Evolutionary conservation across 2,888 invertebrate genomes (phyloP), one percentile per base, ranked within the genome.

Genomic region (Druceiella hillmani): DNA sequence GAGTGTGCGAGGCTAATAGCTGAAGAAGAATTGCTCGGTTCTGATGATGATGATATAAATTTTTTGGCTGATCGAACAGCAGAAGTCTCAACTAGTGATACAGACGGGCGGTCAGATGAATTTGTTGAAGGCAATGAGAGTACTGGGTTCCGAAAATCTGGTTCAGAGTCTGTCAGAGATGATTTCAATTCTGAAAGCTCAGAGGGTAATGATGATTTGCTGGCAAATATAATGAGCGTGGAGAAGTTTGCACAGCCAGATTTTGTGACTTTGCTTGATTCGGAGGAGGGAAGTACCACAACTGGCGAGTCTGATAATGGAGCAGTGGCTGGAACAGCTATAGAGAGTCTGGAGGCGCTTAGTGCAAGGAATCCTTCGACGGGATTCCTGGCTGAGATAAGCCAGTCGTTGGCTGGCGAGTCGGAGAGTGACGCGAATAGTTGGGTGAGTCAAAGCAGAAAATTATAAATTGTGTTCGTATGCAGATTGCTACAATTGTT

Each of bases 381-480:
- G 0, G 73, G 70, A 0, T 71, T 75, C 53, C 53, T 75, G 16
- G 69, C 70, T 1, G 72, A 70, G 48, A 70, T 75, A 47, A 70
- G 66, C 10, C 71, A 70, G 50, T 70, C 69, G 15, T 51, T 72
- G 16, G 64, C 61, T 0, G 60, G 62, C 0, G 66, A 66, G 25
- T n/a, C n/a, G n/a, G n/a, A n/a, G n/a, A 59, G 59, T 2, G 59
- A 57, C 13, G 58, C 55, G 4, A 22, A 17, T 17, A 24, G 41
- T 33, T 66, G 70, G 69, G 72, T 72, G 37, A 56, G 57, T 48
- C 3, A n/a, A n/a, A n/a, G n/a, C n/a, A n/a, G n/a, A n/a, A n/a
- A n/a, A n/a, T n/a, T n/a, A n/a, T n/a, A n/a, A n/a, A n/a, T n/a
- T n/a, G n/a, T n/a, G n/a, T n/a, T n/a, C n/a, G n/a, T n/a, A n/a